Evolutionary conservation across 2,113 vertebrate genomes (phyloP).

Genomic region (Falco punctatus): DNA sequence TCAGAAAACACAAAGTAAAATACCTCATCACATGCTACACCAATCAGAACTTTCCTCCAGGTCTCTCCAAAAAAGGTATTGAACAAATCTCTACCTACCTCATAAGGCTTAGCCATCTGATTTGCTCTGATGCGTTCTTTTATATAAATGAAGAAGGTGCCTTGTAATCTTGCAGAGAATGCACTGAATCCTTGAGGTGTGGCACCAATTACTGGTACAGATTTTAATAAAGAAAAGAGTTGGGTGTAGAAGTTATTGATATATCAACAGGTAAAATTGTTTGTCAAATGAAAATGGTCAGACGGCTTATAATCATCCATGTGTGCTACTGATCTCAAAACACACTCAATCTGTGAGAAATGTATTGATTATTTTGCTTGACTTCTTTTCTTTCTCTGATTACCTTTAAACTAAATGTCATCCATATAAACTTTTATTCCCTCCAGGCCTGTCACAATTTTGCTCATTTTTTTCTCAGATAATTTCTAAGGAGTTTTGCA

Average conservation of each 20-base stretch:
- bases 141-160: background rate
- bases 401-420: conserved; percentile 1
- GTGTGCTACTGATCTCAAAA: background rate
- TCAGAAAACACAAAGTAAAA: background rate
- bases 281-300: background rate
- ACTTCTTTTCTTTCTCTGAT: background rate
- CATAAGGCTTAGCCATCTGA: background rate
- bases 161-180: background rate
- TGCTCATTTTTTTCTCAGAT: background rate
- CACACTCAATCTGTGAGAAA: background rate
- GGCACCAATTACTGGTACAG: background rate
- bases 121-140: background rate
- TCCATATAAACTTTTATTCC: background rate
- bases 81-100: background rate
- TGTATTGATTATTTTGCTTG: background rate
- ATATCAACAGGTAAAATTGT: background rate
- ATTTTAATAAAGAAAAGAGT: background rate
- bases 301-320: background rate
- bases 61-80: background rate
- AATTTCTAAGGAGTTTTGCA: background rate
- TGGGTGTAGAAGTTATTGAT: background rate
- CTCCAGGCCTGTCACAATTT: background rate
- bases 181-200: background rate
- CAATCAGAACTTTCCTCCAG: background rate
- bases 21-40: background rate